A percentile compares a stretch with the other conserved stretches of the same genome.
phyloP scores from a whole-genome alignment of 2,888 invertebrate species.

The Acleris sparsana region DNA sequence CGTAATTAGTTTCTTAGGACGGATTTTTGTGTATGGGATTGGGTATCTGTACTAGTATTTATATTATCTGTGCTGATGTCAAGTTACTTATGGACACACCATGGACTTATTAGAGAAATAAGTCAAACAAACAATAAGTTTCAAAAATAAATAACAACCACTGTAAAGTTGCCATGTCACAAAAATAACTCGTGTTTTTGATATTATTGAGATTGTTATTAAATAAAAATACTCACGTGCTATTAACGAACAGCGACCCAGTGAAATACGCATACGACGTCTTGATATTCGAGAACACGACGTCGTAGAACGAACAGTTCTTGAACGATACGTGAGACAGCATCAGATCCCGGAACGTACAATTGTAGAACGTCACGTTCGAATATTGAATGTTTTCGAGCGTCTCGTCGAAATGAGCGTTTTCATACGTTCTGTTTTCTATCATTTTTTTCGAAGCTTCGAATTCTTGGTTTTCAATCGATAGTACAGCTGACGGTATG shows the following conservation, averaged over 20 bases:
- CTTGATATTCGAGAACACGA: constrained; percentile 88
- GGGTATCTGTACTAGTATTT: no score
- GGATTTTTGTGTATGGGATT: no score
- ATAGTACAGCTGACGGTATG: constrained; percentile 75
- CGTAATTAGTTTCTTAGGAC: no score
- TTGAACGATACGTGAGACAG: constrained; percentile 88
- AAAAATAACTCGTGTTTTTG: no score
- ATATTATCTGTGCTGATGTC: no score
- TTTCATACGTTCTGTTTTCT: constrained; percentile 60
- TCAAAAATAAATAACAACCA: no score
- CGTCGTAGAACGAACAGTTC: constrained; percentile 87
- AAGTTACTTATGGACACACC: no score
- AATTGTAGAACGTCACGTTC: constrained; percentile 84
- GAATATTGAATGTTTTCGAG: constrained; percentile 85
- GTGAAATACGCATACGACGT: constrained; percentile 87
- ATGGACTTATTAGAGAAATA: no score
- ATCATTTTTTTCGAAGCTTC: constrained; percentile 58
- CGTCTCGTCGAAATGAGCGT: constrained; percentile 82
- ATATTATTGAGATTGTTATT: no score
- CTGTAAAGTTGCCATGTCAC: no score
- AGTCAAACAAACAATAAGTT: no score
- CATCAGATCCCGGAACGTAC: constrained; percentile 86
- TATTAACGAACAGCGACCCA: constrained; percentile 84
- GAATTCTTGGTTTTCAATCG: constrained; percentile 65
- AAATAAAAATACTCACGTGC: constrained; percentile 76